phyloP scores from a whole-genome alignment of 1,140 invertebrate species.

The Saccostrea cuccullata region DNA sequence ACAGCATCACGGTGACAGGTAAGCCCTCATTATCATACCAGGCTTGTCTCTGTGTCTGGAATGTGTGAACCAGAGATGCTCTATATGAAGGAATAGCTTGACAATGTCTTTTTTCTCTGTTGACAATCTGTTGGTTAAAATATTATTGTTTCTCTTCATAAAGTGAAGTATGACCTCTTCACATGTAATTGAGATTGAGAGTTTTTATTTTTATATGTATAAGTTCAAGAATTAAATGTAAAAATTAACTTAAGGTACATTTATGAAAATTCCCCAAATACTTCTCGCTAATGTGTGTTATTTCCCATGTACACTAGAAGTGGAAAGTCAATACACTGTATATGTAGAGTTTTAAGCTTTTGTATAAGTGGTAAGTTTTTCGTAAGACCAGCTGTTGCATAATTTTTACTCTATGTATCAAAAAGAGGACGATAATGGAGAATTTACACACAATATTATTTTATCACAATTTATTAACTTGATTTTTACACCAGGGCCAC shows the following conservation, averaged over 20 bases:
- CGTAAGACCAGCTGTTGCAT: neutral
- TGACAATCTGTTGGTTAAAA: neutral
- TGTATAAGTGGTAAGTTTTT: neutral
- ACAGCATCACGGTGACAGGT: constrained; percentile 24
- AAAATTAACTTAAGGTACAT: too few species aligned
- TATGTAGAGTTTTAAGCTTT: neutral
- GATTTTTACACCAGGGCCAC: neutral
- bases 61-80: neutral
- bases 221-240: too few species aligned
- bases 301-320: neutral
- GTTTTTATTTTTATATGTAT: too few species aligned
- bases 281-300: neutral
- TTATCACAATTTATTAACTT: neutral
- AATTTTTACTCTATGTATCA: neutral
- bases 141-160: too few species aligned
- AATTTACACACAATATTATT: constrained; percentile 20
- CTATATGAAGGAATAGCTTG: neutral
- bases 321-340: neutral
- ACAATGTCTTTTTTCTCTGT: neutral
- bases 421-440: neutral
- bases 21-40: constrained; percentile 23
- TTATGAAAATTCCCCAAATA: neutral
- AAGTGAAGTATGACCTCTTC: too few species aligned
- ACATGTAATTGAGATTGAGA: too few species aligned
- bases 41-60: neutral